phyloP scores from a whole-genome alignment of 2,797 vertebrate genomes.

The Pelodytes ibericus region DNA sequence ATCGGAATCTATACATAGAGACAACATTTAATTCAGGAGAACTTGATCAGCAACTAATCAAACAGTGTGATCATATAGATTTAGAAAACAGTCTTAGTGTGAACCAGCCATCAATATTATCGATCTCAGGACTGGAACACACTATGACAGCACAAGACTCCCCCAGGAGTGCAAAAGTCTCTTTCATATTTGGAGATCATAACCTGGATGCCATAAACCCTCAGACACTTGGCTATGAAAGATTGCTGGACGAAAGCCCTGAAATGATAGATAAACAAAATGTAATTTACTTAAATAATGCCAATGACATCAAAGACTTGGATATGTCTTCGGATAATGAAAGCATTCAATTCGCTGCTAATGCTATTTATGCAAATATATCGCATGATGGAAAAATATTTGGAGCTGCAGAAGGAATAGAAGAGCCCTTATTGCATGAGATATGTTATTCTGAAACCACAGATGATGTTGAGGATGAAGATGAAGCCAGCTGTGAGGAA shows the following conservation, averaged over 20 bases:
- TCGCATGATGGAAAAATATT: conserved; percentile 86
- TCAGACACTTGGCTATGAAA: conserved; percentile 92
- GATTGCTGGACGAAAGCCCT: conserved; percentile 90
- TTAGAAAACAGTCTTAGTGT: conserved; percentile 78
- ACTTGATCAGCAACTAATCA: conserved; percentile 76
- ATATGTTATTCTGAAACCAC: conserved; percentile 97
- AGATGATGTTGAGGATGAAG: conserved; percentile 96
- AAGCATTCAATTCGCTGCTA: conserved; percentile 83
- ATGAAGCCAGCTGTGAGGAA: conserved; percentile 97
- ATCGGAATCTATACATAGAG: conserved; percentile 84
- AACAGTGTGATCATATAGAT: conserved; percentile 77
- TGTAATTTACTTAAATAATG: conserved; percentile 83
- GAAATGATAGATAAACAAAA: conserved; percentile 87
- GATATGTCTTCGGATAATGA: conserved; percentile 85
- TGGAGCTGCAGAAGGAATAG: conserved; percentile 84
- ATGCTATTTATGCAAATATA: conserved; percentile 87
- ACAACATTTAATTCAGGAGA: conserved; percentile 79
- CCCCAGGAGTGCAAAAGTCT: conserved; percentile 92
- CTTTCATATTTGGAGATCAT: conserved; percentile 96
- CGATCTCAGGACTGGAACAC: conserved; percentile 77
- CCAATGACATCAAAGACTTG: conserved; percentile 88
- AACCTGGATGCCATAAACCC: conserved; percentile 85
- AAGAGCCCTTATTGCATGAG: conserved; percentile 93
- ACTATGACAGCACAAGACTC: conserved; percentile 85
- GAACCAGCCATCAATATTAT: conserved; percentile 79